Base-by-base conservation (phyloP, 2,797 vertebrate genomes). In the Psittacula echo region DNA sequence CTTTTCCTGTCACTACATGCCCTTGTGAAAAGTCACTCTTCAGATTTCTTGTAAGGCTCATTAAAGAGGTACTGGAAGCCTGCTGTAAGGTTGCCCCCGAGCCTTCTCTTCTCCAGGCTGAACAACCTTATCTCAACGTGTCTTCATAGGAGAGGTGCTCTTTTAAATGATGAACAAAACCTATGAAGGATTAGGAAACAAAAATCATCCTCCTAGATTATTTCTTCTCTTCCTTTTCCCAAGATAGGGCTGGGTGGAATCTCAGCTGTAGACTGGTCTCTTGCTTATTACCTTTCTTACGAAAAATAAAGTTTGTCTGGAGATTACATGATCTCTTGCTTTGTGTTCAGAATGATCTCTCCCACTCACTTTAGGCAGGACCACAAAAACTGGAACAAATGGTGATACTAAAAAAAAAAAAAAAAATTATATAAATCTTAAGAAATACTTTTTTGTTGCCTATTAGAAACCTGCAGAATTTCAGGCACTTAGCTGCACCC, bases 211-310 rank as follows among this genome's bases (percentile, higher is more conserved):
- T 86, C 14, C 41, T 81, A 65, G 11, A n/a, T 22, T 3, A 51
- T 88, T 92, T 81, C 5, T 92, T 82, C 24, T 79, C 30, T 37
- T 58, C 60, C 39, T 74, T 39, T 84, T 75, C 15, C 27, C 22
- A 47, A 65, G n/a, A 45, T 1, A 0, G 6, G 3, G 3, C 4
- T 15, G 17, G 7, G 10, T 2, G 9, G 16, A 54, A 77, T 30
- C 6, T 87, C n/a, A 51, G 4, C 42, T 50, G 7, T 8, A 58
- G 30, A 29, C 26, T 71, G 84, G 58, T 6, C 12, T 93, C 42
- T 71, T 81, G 6, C 10, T 72, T 85, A 5, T 48, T 56, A 73
- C 4, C 3, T 65, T 82, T 80, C 27, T 76, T 65, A 67, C 10
- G 56, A 56, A 61, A 4, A 74, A 91, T 50, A 80, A 62, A 71